Evolutionary conservation across 1,140 invertebrate genomes (phyloP).

Genomic region (Philopotamus ludificatus): DNA sequence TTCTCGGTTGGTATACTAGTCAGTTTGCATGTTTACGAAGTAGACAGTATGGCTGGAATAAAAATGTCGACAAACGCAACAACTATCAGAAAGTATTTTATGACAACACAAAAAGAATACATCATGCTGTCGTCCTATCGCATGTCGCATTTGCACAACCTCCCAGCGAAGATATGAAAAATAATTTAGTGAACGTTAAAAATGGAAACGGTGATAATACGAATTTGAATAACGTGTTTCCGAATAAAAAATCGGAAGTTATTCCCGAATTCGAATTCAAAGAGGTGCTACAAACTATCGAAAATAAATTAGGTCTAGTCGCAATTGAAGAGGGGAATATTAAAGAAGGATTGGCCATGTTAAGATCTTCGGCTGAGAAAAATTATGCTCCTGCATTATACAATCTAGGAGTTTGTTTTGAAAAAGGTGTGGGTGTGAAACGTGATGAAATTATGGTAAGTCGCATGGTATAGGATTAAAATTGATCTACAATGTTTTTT

Average conservation of each 20-base stretch:
- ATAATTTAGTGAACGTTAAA: not conserved
- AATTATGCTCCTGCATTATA: constrained; percentile 60
- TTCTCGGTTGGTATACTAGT: constrained; percentile 54
- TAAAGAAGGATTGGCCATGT: constrained; percentile 51
- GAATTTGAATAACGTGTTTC: not conserved
- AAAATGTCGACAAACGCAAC: not conserved
- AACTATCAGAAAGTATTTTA: constrained; percentile 14
- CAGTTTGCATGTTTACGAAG: constrained; percentile 50
- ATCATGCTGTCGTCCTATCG: constrained; percentile 7
- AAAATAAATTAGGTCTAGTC: constrained; percentile 52
- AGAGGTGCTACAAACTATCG: constrained; percentile 53
- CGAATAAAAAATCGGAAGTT: constrained; percentile 11
- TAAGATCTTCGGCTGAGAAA: constrained; percentile 56
- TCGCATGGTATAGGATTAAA: constrained; percentile 21
- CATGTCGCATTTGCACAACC: constrained; percentile 15
- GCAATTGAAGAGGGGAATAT: constrained; percentile 53
- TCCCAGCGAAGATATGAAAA: not conserved
- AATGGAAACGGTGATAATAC: not conserved
- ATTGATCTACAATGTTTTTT: not conserved
- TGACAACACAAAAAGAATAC: constrained; percentile 8
- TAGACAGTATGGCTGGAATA: constrained; percentile 40
- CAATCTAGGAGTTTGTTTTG: constrained; percentile 64
- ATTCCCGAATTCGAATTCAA: constrained; percentile 3
- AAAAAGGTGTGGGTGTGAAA: constrained; percentile 61
- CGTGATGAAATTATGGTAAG: constrained; percentile 57